Base-by-base conservation (phyloP, 2,888 invertebrate genomes). In the Calephelis perditalis region DNA sequence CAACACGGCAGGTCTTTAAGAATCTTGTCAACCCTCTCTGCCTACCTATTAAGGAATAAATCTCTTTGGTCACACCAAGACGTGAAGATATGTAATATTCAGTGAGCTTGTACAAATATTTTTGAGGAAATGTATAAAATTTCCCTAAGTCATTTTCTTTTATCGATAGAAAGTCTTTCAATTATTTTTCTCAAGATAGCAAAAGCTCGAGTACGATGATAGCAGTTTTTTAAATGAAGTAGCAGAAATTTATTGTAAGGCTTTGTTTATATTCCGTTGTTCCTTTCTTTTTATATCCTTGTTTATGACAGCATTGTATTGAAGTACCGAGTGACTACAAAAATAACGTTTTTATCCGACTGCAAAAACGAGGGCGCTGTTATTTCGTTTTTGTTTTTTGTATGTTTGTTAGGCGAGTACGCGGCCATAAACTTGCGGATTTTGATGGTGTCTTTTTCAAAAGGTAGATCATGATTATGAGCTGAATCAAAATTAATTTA, bases 151-250 rank as follows among this genome's bases (percentile, higher is more conserved):
- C 35, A 10, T 52, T 52, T 52, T 10, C 10, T 26, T 15, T 52
- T 35, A 15, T 52, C 26, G 9, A 49, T 15, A 26, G 35, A 15
- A 49, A 35, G 35, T 52, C 35, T 52, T 52, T 52, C 10, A 26
- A 52, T 49, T 15, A 35, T 35, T 52, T 52, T 52, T 35, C 15
- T 10, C 49, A 10, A 52, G 35, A 35, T 52, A 52, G 26, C 26
- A 52, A 49, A 35, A 52, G 49, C 11, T 26, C 35, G 49, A 15
- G 49, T 52, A 52, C 26, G 9, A 15, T 49, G 49, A 26, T 26
- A 49, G 49, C 49, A 49, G 7, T 26, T 49, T 15, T 26, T 49
- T 49, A 49, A 49, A 49, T 49, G 7, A 49, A 49, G 49, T 49
- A 49, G 49, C 49, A 49, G 49, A 3, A 49, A 49, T 26, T 40